Conservation (phyloP, 2,797 vertebrate genomes). For the Glyptemys insculpta region DNA sequence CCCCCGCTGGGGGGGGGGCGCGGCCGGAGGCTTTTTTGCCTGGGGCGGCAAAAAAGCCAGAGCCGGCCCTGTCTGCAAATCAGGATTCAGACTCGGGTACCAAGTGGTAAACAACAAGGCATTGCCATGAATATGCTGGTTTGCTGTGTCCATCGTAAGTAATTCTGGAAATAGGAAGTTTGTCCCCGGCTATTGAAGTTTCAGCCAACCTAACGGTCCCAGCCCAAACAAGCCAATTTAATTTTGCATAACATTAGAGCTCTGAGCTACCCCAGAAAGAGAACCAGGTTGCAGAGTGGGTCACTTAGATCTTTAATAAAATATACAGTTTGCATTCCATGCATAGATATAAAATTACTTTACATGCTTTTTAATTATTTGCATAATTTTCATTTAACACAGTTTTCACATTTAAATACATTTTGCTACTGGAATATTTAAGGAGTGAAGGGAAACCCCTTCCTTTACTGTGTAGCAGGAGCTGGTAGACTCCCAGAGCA, state of each 20-base stretch:
- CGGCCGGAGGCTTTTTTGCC: no score
- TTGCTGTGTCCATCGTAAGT: background rate
- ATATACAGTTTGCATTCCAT: conserved; percentile 78
- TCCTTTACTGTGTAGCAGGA: conserved; percentile 60
- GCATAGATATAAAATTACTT: conserved; percentile 79
- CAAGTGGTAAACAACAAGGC: background rate
- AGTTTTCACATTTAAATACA: conserved; percentile 64
- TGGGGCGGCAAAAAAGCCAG: no score
- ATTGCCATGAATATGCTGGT: no score
- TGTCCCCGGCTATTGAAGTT: background rate
- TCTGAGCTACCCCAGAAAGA: background rate
- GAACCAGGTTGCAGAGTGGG: conserved; percentile 18
- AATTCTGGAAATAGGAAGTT: fast-evolving
- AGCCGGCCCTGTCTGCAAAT: background rate
- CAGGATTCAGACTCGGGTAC: background rate
- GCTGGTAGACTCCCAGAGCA: background rate
- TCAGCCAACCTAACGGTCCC: fast-evolving
- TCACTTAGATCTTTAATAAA: conserved; percentile 76
- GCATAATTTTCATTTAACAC: conserved; percentile 73
- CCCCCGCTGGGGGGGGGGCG: no score
- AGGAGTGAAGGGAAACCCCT: conserved; percentile 59
- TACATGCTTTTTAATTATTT: conserved; percentile 76
- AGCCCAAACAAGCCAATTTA: fast-evolving
- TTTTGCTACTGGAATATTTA: conserved; percentile 73
- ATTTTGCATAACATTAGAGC: fast-evolving